Evolutionary conservation across 1,140 invertebrate genomes (phyloP), one percentile per base, ranked within the genome.

Genomic region (Caenorhabditis tropicalis): DNA sequence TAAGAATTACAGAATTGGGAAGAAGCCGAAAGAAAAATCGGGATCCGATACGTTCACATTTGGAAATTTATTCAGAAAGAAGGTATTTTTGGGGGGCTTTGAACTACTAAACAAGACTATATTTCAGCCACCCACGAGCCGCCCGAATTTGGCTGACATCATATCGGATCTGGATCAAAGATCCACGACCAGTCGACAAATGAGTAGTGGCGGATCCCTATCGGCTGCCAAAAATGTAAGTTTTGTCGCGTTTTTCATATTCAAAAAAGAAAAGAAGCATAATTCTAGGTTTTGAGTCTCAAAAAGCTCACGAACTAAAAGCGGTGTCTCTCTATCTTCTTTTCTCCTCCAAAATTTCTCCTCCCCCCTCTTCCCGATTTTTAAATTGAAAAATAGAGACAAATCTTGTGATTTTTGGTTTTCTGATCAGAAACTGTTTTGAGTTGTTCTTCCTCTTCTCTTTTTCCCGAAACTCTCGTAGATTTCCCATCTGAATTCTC

Each of bases 161-260:
- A 74, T 74, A 21, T 74, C 65, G 65, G 65, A 74, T 74, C 15
- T 74, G n/a, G 65, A 74, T 46, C 65, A 74, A 15, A 74, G 65
- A 46, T 74, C 65, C 16, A 74, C 65, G 5, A 36, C 58, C 33
- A 36, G 58, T 19, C 2, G 58, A 33, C 58, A 27, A 58, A 58
- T 31, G 21, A 65, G 65, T 43, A 29, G 65, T 43, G 65, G 65
- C 29, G 65, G 65, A 74, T 74, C 65, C 5, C 36, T 74, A 12
- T 74, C 65, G 21, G 65, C n/a, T 46, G 65, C 36, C 16, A 74
- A 29, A 19, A 74, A 39, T 24, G 65, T 74, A 12, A 43, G 65
- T 74, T 51, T 0, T 51, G 2, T 0, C 48, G 9, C 43, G 9
- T 9, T 12, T 46, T 46, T 12, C 43, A 46, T 46, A 46, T 46